Evolutionary conservation across 1,140 invertebrate genomes (phyloP), one percentile per base, ranked within the genome.

Genomic region (Apocrypta bakeri): DNA sequence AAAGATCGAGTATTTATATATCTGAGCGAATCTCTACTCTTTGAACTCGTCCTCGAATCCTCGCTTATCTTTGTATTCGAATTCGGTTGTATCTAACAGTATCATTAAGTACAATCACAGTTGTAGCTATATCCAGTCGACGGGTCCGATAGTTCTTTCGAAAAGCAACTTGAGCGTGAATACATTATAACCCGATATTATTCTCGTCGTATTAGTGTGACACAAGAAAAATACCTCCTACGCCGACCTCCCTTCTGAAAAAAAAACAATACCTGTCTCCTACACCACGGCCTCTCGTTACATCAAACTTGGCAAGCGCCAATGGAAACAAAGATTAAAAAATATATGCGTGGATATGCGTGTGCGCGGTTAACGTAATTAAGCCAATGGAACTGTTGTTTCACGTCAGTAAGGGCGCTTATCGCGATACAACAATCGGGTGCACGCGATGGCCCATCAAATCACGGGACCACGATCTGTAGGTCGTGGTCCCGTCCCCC

Each of bases 331-430:
- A 12, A 56, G 17, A 27, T 25, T 24, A 25, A 66, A 66, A 66
- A 64, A 64, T 48, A 56, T 17, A 56, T 17, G n/a, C 17, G 14
- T 7, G 48, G n/a, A n/a, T n/a, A n/a, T n/a, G n/a, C n/a, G n/a
- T 17, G n/a, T 17, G n/a, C 17, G 14, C 4, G 48, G 14, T 48
- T 0, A 17, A 21, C 12, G 68, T 37, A 71, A 71, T 71, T 37
- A 71, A 71, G 68, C 68, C 29, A 29, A 71, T 71, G 68, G 27
- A 71, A 71, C 68, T 37, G 68, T 33, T 37, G 29, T 37, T n/a
- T 29, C 68, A 71, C 68, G 68, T 71, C 31, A 37, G 21, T 6
- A 14, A 21, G 17, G 31, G 31, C 31, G 25, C 31, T 71, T 71
- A 71, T 71, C 68, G 31, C 68, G 68, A 17, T 2, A 31, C 68